Evolutionary conservation across 2,797 vertebrate species (phyloP).

Genomic region (Nyctalus aviator): DNA sequence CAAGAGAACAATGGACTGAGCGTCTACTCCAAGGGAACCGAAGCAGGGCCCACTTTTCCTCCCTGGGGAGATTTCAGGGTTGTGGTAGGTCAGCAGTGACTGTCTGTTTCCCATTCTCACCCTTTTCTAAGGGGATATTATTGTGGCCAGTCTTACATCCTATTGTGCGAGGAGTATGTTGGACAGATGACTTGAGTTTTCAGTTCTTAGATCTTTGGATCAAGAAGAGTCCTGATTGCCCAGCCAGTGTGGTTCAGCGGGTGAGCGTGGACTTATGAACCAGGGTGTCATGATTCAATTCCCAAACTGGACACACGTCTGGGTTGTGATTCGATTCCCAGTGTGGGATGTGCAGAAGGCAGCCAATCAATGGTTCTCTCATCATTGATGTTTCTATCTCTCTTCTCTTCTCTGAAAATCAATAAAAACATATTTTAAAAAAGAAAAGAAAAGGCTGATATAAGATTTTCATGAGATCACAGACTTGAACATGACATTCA

Average conservation of each 20-base stretch:
- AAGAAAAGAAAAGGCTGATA: too few species aligned
- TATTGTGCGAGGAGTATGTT: neutral
- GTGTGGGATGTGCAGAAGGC: too few species aligned
- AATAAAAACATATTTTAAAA: too few species aligned
- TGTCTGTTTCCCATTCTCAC: neutral
- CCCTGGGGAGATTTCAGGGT: neutral
- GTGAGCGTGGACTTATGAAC: too few species aligned
- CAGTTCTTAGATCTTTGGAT: neutral
- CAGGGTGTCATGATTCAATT: too few species aligned
- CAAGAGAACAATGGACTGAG: neutral
- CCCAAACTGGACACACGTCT: too few species aligned
- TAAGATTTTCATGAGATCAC: neutral
- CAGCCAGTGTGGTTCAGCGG: too few species aligned
- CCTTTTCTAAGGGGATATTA: neutral
- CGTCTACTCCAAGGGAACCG: neutral
- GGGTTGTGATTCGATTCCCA: too few species aligned
- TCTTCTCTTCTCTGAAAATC: too few species aligned
- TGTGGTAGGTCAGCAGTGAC: neutral
- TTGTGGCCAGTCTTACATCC: neutral
- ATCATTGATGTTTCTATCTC: too few species aligned
- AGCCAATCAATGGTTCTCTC: too few species aligned
- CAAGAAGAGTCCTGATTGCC: neutral
- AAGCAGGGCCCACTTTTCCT: neutral
- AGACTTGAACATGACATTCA: neutral
- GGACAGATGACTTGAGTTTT: neutral